These are phyloP conservation scores for Pseudorasbora parva DNA, from an alignment of 2,113 vertebrate genomes.

Conservation along the genomic window DNA sequence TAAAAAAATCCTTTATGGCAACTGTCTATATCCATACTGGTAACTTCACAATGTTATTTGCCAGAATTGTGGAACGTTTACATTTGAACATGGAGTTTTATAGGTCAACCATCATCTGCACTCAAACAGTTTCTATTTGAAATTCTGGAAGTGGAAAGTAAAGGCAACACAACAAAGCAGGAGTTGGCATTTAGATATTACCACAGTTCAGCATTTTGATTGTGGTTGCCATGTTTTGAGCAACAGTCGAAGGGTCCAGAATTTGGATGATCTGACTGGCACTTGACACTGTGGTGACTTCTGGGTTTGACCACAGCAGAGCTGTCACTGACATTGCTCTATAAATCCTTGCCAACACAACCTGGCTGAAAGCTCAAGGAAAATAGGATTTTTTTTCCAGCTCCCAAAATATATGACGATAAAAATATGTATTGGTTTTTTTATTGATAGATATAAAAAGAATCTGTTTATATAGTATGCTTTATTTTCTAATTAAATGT, in stretches of 20 bases:
- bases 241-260: not conserved
- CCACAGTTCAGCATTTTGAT: constrained; percentile 41
- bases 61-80: not conserved
- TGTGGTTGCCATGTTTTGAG: constrained; percentile 29
- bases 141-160: constrained; percentile 61
- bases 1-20: not conserved
- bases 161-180: constrained; percentile 66
- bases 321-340: constrained; percentile 31
- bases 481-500: no score
- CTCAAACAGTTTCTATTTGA: constrained; percentile 41
- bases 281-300: constrained; percentile 47
- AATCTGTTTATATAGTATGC: not conserved
- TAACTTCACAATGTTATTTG: not conserved
- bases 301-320: constrained; percentile 39
- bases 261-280: constrained; percentile 36
- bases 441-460: not conserved
- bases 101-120: not conserved
- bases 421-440: not conserved
- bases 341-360: constrained; percentile 29
- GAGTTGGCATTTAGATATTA: constrained; percentile 42
- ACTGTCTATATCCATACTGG: not conserved
- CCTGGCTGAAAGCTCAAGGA: not conserved
- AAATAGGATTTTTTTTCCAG: not conserved
- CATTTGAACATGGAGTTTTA: not conserved
- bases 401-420: not conserved